phyloP scores from a whole-genome alignment of 2,888 invertebrate species.

The Stenolophus ochropezus region DNA sequence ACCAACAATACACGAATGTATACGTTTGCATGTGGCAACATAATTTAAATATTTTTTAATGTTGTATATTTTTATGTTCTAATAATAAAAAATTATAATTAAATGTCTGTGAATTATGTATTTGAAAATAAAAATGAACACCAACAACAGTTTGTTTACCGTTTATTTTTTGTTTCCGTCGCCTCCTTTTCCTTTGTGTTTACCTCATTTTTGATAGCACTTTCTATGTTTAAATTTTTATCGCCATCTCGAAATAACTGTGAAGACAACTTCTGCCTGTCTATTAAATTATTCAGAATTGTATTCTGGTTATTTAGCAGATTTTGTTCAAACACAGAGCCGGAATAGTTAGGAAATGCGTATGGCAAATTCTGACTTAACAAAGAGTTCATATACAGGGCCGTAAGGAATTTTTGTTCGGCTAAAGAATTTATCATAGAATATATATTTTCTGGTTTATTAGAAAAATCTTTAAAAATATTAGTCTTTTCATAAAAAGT shows the following conservation, averaged over 20 bases:
- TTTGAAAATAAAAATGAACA: no score
- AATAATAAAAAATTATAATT: no score
- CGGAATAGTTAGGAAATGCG: conserved; percentile 62
- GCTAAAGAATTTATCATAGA: conserved; percentile 72
- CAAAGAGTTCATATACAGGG: conserved; percentile 73
- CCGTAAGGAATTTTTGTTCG: conserved; percentile 73
- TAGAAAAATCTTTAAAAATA: conserved; percentile 67
- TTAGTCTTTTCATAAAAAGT: conserved; percentile 67
- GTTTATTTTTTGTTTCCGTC: conserved; percentile 15
- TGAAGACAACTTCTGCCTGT: conserved; percentile 67
- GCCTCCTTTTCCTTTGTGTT: conserved; percentile 13
- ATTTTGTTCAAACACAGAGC: conserved; percentile 44
- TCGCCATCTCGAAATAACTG: conserved; percentile 54
- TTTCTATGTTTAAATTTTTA: conserved; percentile 59
- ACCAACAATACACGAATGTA: no score
- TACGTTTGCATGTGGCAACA: no score
- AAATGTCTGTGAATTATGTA: no score
- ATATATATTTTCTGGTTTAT: conserved; percentile 69
- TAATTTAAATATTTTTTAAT: no score
- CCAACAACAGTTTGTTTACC: no score
- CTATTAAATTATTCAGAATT: conserved; percentile 71
- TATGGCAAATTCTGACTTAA: conserved; percentile 65
- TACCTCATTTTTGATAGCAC: conserved; percentile 57
- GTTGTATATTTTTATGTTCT: no score
- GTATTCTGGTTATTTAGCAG: conserved; percentile 65